Base-by-base conservation (phyloP, 2,113 vertebrate species). In the Donacobius atricapilla region DNA sequence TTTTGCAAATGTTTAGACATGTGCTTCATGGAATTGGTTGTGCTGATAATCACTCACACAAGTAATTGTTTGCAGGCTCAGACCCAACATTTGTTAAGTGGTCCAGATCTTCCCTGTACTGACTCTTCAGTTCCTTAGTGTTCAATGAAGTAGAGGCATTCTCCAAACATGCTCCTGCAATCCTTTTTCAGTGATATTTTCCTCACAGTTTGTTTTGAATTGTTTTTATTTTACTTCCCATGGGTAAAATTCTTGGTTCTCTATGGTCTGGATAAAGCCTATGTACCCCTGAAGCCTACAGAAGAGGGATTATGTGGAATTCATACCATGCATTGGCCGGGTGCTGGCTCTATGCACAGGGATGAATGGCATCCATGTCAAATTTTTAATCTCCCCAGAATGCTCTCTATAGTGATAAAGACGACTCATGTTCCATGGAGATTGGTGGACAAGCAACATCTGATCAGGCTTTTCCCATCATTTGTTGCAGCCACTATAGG, bases 191-290 rank as follows among this genome's bases (percentile, higher is more conserved):
- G 76, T 15, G 77, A 50, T 51, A 68, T 73, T 94, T 89, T 81
- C 88, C 65, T 90, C 83, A 73, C 83, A 87, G 71, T 92, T 96
- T 92, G 44, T 57, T 71, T 92, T 92, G 60, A 83, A 78, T 78
- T 92, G 82, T 93, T 95, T 96, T 95, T 71, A 61, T 93, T 97
- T 95, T 45, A 51, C 82, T 96, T 90, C 93, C 95, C 88, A 83
- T 93, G 93, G 76, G 90, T 88, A 90, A 94, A 94, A 94, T 83
- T 93, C 71, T 90, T 83, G 71, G 24, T 78, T 73, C 44, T 93
- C 63, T 66, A 25, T 57, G 64, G 58, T 79, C 63, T 88, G 93
- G 47, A 73, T 87, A 90, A 90, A 90, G 64, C 72, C 85, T 81
- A 10, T 24, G 25, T 68, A 61, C 6, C 54, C 87, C 79, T 63